Conservation (phyloP, 2,888 invertebrate species). For the Actias luna region DNA sequence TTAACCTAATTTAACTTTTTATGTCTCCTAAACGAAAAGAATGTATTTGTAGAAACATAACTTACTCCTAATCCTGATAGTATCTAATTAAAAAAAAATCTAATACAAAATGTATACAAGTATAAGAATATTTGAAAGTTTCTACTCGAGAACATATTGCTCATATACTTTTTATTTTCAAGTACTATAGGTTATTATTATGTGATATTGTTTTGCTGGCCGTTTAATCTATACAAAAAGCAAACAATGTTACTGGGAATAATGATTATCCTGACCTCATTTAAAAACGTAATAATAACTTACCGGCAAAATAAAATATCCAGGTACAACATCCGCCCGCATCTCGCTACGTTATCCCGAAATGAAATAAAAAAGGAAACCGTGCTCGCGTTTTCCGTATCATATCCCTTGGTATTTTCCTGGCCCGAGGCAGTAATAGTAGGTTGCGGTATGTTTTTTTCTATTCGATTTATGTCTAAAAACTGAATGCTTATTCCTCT, state of each 20-base stretch:
- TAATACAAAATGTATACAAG: too few relatives aligned
- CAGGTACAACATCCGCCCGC: conserved; percentile 16
- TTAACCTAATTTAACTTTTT: too few relatives aligned
- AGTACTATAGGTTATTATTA: neutral
- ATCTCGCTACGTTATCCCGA: conserved; percentile 25
- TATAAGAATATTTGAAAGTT: too few relatives aligned
- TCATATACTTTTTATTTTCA: too few relatives aligned
- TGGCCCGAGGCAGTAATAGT: conserved; percentile 30
- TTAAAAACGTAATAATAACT: conserved; percentile 9
- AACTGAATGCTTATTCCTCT: conserved; percentile 51
- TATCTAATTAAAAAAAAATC: too few relatives aligned
- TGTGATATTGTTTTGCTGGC: neutral
- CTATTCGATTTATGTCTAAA: conserved; percentile 46
- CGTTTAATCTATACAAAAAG: neutral
- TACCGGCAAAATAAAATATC: conserved; percentile 12
- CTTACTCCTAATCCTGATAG: too few relatives aligned
- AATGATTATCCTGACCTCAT: conserved; percentile 8
- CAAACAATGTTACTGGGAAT: neutral
- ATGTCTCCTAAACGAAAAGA: too few relatives aligned
- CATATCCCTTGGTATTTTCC: conserved; percentile 43
- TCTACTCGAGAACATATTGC: too few relatives aligned
- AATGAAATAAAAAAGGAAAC: conserved; percentile 32
- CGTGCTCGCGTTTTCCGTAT: conserved; percentile 42
- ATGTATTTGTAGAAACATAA: too few relatives aligned
- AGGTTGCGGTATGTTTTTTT: conserved; percentile 40